Percentiles rank a stretch among this genome's conserved stretches.
phyloP scores from a whole-genome alignment of 2,113 vertebrate species.

The Petaurus breviceps region DNA sequence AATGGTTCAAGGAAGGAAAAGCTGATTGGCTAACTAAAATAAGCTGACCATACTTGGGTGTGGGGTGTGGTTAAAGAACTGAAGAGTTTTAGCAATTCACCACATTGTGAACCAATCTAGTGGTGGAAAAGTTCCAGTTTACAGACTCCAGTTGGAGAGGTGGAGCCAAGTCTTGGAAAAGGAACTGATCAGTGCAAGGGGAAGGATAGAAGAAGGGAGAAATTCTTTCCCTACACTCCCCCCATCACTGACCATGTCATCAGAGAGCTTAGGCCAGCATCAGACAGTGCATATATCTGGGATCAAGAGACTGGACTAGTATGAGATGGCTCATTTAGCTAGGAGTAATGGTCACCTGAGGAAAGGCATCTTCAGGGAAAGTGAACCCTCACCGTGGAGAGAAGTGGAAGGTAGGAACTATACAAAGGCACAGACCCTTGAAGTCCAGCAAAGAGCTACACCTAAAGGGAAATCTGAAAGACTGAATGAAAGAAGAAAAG shows the following conservation, averaged over 20 bases:
- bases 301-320: not conserved
- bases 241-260: not conserved
- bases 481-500: not conserved
- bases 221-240: not conserved
- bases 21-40: not conserved
- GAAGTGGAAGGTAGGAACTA: not conserved
- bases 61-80: not conserved
- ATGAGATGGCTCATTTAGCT: not conserved
- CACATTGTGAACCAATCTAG: not conserved
- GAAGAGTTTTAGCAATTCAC: not conserved
- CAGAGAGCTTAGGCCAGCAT: not conserved
- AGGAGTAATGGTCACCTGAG: not conserved
- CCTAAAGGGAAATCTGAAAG: not conserved
- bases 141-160: not conserved
- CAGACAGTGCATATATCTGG: not conserved
- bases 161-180: not conserved
- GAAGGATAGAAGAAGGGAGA: not conserved
- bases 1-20: not conserved
- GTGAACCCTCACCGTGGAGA: too few species aligned
- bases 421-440: not conserved
- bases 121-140: not conserved
- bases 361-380: not conserved
- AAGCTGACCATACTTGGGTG: not conserved
- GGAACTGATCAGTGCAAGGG: not conserved
- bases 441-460: not conserved